Percentiles rank a stretch among this genome's conserved stretches.
Conservation (phyloP, 2,888 invertebrate genomes). For the Conus canariensis region DNA sequence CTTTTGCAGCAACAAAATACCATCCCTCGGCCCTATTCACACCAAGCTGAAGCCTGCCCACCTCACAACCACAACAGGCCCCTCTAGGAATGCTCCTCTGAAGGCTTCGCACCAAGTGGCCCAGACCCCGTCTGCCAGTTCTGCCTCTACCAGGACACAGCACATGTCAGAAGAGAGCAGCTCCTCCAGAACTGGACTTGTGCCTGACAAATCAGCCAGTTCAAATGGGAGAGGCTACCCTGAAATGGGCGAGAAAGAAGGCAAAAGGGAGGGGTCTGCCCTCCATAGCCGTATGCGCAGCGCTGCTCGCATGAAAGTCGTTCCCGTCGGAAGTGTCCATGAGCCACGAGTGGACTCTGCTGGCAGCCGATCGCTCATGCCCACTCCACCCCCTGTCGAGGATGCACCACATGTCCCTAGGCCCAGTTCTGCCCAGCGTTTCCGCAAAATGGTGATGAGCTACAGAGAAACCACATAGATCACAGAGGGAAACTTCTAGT, state of each 20-base stretch:
- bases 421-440: constrained; percentile 12
- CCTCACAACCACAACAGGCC: neutral
- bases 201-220: neutral
- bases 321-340: constrained; percentile 28
- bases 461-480: neutral
- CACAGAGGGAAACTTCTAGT: neutral
- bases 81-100: neutral
- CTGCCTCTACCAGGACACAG: neutral
- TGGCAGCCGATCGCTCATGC: neutral
- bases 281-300: neutral
- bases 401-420: neutral
- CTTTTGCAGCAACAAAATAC: constrained; percentile 13
- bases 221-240: neutral
- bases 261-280: neutral
- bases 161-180: neutral
- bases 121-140: neutral
- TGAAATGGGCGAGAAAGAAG: neutral
- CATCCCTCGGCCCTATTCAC: neutral
- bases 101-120: constrained; percentile 2
- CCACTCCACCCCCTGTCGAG: neutral
- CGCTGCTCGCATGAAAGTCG: constrained; percentile 9
- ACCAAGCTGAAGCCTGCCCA: constrained; percentile 24
- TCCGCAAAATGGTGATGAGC: constrained; percentile 14
- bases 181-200: neutral
- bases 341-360: constrained; percentile 17